These are phyloP conservation scores for Beris chalybata DNA, from an alignment of 2,888 invertebrate genomes.

Conservation along the genomic window DNA sequence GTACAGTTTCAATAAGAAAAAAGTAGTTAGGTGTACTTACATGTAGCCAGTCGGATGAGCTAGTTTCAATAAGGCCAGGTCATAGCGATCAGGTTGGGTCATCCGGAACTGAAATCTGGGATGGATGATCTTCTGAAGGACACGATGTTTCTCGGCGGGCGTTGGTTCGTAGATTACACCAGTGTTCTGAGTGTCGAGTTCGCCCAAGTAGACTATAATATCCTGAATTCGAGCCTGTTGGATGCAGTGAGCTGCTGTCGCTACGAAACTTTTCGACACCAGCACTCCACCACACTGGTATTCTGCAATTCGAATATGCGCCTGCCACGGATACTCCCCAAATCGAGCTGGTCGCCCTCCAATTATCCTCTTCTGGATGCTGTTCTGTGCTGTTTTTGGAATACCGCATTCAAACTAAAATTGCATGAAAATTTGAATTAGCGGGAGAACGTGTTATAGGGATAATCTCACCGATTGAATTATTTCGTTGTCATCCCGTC, in stretches of 20 bases:
- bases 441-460: too few relatives aligned
- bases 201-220: slow-evolving; percentile 77
- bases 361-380: slow-evolving; percentile 74
- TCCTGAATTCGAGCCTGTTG: slow-evolving; percentile 73
- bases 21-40: slow-evolving; percentile 38
- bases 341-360: slow-evolving; percentile 77
- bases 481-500: slow-evolving; percentile 52
- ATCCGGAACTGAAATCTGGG: slow-evolving; percentile 78
- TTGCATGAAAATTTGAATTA: not conserved
- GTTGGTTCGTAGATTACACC: slow-evolving; percentile 64
- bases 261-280: slow-evolving; percentile 73
- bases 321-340: slow-evolving; percentile 82
- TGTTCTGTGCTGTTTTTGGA: slow-evolving; percentile 60
- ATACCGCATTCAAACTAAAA: slow-evolving; percentile 67
- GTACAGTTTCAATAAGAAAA: slow-evolving; percentile 4
- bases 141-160: slow-evolving; percentile 68
- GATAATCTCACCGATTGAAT: slow-evolving; percentile 42
- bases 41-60: slow-evolving; percentile 64
- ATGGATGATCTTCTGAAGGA: slow-evolving; percentile 74
- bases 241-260: slow-evolving; percentile 83
- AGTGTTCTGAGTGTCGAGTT: slow-evolving; percentile 75
- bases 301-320: slow-evolving; percentile 78
- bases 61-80: slow-evolving; percentile 74
- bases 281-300: slow-evolving; percentile 84
- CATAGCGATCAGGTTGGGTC: slow-evolving; percentile 82